Percentiles rank a stretch among this genome's conserved stretches.
Evolutionary conservation across 2,888 invertebrate species (phyloP).

Genomic region (Heteromyza rotundicornis): DNA sequence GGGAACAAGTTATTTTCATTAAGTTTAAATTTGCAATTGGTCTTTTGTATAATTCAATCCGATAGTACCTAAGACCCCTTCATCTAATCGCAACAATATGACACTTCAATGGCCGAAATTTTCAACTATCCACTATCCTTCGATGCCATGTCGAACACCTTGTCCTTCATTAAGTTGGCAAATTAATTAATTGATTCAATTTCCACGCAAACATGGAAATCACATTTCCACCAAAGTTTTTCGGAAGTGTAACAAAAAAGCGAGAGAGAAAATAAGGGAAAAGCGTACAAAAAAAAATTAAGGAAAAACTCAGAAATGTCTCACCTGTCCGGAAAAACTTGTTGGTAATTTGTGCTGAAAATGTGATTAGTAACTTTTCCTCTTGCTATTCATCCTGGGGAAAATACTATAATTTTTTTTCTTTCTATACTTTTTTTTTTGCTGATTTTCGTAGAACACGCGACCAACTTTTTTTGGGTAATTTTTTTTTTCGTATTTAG

Average conservation of each 20-base stretch:
- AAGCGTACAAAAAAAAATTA: background rate
- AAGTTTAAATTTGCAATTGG: no score
- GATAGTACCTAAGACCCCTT: no score
- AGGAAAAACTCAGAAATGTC: background rate
- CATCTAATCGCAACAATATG: no score
- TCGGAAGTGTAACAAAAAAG: no score
- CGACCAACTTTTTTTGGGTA: background rate
- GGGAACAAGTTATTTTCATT: no score
- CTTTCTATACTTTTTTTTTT: slow-evolving; percentile 48
- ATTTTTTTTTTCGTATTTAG: no score
- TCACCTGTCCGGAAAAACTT: slow-evolving; percentile 39
- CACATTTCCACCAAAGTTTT: no score
- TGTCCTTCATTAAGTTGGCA: background rate
- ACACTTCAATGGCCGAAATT: no score
- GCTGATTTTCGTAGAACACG: slow-evolving; percentile 14
- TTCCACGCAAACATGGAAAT: background rate
- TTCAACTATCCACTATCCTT: no score
- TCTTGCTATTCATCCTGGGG: slow-evolving; percentile 23
- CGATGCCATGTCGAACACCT: no score
- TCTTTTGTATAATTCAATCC: no score
- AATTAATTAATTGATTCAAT: slow-evolving; percentile 18
- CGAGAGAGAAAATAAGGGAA: no score
- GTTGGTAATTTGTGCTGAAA: slow-evolving; percentile 54
- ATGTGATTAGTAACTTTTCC: slow-evolving; percentile 56
- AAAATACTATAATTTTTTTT: background rate